These are phyloP conservation scores for Pseudorasbora parva DNA, from an alignment of 2,113 vertebrate genomes.

Conservation along the genomic window DNA sequence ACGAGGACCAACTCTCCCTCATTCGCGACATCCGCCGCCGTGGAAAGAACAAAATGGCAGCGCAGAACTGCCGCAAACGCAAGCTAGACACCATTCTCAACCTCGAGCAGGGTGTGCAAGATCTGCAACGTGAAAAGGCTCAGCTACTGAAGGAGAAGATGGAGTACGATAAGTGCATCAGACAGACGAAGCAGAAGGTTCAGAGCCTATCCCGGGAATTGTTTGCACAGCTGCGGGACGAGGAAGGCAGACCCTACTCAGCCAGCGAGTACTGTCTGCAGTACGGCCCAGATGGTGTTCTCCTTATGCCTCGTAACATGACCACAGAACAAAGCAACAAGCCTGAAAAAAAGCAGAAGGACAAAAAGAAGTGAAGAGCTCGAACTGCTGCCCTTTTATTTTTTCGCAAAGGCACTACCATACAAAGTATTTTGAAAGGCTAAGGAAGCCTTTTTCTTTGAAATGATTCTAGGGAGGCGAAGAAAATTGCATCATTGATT, in stretches of 20 bases:
- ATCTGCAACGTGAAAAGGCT: conserved; percentile 88
- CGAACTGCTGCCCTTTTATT: conserved; percentile 65
- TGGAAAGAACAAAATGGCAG: conserved; percentile 99
- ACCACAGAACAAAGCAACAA: conserved; percentile 82
- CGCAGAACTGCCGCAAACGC: conserved; percentile 97
- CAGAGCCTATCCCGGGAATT: conserved; percentile 96
- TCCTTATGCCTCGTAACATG: conserved; percentile 85
- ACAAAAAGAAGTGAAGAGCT: conserved; percentile 90
- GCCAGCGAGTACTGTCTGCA: conserved; percentile 91
- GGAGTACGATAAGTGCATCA: conserved; percentile 91
- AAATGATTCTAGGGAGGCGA: conserved; percentile 73
- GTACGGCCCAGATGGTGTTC: conserved; percentile 88
- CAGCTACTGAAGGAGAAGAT: conserved; percentile 94
- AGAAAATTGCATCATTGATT: conserved; percentile 72
- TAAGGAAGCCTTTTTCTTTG: conserved; percentile 76
- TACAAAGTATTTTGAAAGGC: conserved; percentile 72
- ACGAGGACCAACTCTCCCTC: conserved; percentile 93
- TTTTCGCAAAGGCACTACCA: conserved; percentile 53
- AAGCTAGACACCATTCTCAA: conserved; percentile 98
- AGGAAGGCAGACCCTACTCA: conserved; percentile 92
- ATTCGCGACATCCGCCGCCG: conserved; percentile 94
- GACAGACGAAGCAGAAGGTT: conserved; percentile 98
- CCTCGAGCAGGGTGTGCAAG: conserved; percentile 94
- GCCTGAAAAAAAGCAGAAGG: conserved; percentile 92
- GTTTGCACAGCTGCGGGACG: conserved; percentile 90